Percentiles rank a stretch among this genome's conserved stretches.
Evolutionary conservation across 2,888 invertebrate genomes (phyloP).

Genomic region (Brenthis daphne): DNA sequence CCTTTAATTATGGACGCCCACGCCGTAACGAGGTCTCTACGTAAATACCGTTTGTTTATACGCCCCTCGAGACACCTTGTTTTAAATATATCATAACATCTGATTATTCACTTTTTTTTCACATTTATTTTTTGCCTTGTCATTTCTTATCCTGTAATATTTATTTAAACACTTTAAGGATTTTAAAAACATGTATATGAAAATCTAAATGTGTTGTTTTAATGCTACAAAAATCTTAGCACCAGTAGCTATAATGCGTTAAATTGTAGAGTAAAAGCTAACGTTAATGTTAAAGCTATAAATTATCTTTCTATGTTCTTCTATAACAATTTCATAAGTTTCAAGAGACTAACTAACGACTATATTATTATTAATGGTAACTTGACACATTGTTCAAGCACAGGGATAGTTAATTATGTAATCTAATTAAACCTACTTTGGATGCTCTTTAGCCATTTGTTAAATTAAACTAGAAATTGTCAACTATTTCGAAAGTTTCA

Average conservation of each 20-base stretch:
- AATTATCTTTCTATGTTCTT: background rate
- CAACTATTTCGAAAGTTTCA: too few relatives aligned
- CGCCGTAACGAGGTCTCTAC: slow-evolving; percentile 56
- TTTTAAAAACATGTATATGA: too few relatives aligned
- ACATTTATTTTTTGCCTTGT: background rate
- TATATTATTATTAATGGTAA: background rate
- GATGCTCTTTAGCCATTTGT: background rate
- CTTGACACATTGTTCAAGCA: background rate
- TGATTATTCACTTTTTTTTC: slow-evolving; percentile 5
- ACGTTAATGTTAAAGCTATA: background rate
- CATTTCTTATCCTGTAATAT: background rate
- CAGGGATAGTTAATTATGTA: background rate
- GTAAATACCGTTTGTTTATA: slow-evolving; percentile 42
- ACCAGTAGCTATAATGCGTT: too few relatives aligned
- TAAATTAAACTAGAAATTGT: slow-evolving; percentile 1
- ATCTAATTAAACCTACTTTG: background rate
- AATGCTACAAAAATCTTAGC: too few relatives aligned
- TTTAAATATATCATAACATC: slow-evolving; percentile 18
- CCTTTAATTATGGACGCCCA: slow-evolving; percentile 58
- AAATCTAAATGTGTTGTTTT: too few relatives aligned
- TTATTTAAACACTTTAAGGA: too few relatives aligned
- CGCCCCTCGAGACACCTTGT: slow-evolving; percentile 35
- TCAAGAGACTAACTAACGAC: background rate
- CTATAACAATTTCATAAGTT: slow-evolving; percentile 8
- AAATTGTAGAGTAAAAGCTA: too few relatives aligned